These are phyloP conservation scores for Rhineura floridana DNA, from an alignment of 2,113 vertebrate species.

Conservation along the genomic window DNA sequence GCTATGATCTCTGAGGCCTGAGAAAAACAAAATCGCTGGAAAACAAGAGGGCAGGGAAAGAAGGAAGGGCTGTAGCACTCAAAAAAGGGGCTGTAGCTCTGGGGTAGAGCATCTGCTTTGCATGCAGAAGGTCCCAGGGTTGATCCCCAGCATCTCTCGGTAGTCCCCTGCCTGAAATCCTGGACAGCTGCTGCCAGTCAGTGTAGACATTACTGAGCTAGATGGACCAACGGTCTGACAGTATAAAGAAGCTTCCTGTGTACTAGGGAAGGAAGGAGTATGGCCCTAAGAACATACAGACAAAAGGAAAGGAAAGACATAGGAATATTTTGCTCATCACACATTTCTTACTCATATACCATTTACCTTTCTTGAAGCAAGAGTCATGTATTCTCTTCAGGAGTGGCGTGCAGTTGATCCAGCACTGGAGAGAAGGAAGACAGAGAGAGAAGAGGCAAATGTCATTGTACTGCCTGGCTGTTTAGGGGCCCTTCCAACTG, in stretches of 20 bases:
- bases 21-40: neutral
- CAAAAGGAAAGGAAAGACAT: neutral
- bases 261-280: neutral
- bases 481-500: neutral
- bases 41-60: slow-evolving; percentile 5
- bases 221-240: no score
- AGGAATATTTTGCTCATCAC: neutral
- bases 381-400: neutral
- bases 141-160: no score
- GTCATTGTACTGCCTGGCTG: neutral
- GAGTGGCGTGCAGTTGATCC: slow-evolving; percentile 4
- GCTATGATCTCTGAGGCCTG: neutral
- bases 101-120: no score
- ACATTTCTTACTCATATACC: neutral
- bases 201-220: no score
- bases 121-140: no score
- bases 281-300: neutral
- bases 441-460: neutral
- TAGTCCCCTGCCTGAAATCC: no score
- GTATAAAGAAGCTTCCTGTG: no score
- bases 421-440: neutral
- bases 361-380: slow-evolving; percentile 15
- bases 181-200: no score
- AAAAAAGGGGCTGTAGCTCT: no score
- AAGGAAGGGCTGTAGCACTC: no score